Evolutionary conservation across 1,140 invertebrate species (phyloP).

Genomic region (Eueides isabella): DNA sequence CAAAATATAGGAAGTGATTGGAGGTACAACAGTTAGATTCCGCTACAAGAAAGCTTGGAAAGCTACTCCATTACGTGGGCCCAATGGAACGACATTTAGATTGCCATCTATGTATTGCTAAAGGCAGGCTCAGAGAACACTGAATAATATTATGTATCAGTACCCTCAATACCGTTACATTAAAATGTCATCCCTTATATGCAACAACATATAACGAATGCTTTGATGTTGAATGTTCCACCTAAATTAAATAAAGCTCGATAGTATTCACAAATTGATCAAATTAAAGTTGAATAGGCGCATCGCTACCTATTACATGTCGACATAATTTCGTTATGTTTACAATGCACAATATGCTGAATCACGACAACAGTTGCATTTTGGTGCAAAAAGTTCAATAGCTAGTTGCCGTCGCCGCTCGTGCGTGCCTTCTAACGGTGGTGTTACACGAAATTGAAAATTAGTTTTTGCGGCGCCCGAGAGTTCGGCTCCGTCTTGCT

Average conservation of each 20-base stretch:
- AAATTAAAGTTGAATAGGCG: slow-evolving; percentile 60
- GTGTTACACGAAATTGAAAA: slow-evolving; percentile 72
- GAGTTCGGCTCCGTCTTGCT: slow-evolving; percentile 54
- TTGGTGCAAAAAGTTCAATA: slow-evolving; percentile 66
- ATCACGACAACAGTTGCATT: slow-evolving; percentile 70
- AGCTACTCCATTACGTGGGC: slow-evolving; percentile 67
- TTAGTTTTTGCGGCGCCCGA: slow-evolving; percentile 63
- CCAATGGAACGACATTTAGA: slow-evolving; percentile 62
- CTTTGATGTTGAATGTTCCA: slow-evolving; percentile 27
- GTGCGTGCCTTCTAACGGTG: slow-evolving; percentile 74
- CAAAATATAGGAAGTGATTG: slow-evolving; percentile 39
- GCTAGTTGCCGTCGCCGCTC: slow-evolving; percentile 50
- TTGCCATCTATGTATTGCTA: slow-evolving; percentile 59
- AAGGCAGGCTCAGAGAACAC: slow-evolving; percentile 49
- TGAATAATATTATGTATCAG: slow-evolving; percentile 52
- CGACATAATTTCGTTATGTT: slow-evolving; percentile 73
- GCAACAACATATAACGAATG: slow-evolving; percentile 46
- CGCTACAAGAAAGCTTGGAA: slow-evolving; percentile 47
- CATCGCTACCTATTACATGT: slow-evolving; percentile 59
- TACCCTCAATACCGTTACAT: slow-evolving; percentile 58
- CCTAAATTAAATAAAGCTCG: slow-evolving; percentile 45
- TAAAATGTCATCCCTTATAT: slow-evolving; percentile 52
- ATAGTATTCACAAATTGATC: slow-evolving; percentile 55
- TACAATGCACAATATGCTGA: slow-evolving; percentile 68
- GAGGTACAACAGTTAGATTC: slow-evolving; percentile 42